Base-by-base conservation (phyloP, 2,888 invertebrate species). In the Ennomos erosarius region DNA sequence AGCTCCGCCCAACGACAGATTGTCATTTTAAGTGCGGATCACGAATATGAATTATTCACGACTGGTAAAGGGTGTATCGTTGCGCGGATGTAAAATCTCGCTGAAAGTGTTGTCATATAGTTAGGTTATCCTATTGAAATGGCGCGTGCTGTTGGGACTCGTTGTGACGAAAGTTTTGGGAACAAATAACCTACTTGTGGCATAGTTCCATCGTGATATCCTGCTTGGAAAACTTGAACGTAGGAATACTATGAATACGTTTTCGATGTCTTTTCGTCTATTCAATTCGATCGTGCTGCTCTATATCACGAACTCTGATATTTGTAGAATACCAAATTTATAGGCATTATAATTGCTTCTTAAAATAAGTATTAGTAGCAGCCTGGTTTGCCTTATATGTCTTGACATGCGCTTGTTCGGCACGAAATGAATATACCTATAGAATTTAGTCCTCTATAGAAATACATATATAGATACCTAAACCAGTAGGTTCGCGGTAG, bases 31-130 rank as follows among this genome's bases (percentile, higher is more conserved):
- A 86, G 82, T 81, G 80, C 76, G 84, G 80, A 79, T 79, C 80
- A 78, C 69, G 55, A 74, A 67, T 78, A 85, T 87, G 85, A 85
- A 87, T 87, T 74, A 87, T 87, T 87, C 85, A 88, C 64, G 75
- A 77, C 70, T 71, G 73, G 74, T 78, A 72, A 75, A 79, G 78
- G 68, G 70, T 76, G 69, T 76, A 73, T 73, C 71, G 72, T 70
- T 70, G 75, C 77, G 71, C 71, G 71, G 72, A 78, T 78, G 79
- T 79, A 79, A 76, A 80, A 76, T 67, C 71, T 65, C 59, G 56
- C 62, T 70, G 69, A 71, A 71, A 71, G 67, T 67, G 59, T 67
- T 68, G 63, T 62, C 59, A 61, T 59, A 59, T 55, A 59, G 49
- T 59, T 55, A 33, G 47, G 48, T 53, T 43, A 62, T 57, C 50